phyloP scores from a whole-genome alignment of 2,113 vertebrate species.

The Pseudorhombus dupliciocellatus region DNA sequence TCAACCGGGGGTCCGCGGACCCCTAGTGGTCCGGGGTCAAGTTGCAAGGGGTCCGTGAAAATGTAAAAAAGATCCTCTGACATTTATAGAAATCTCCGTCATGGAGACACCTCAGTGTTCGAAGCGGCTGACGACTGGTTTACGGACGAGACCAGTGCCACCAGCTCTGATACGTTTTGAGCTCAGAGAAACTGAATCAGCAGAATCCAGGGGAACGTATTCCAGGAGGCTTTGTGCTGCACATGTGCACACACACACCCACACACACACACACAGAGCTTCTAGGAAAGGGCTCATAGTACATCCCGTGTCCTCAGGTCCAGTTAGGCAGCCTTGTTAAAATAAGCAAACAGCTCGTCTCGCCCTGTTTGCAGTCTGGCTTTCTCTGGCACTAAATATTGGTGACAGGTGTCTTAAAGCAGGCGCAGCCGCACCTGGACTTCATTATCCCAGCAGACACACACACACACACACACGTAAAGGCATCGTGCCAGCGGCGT shows the following conservation, averaged over 20 bases:
- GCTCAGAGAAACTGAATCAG: not conserved
- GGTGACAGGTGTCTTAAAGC: conserved; percentile 85
- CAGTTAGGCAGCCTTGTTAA: conserved; percentile 78
- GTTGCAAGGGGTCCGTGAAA: too few relatives aligned
- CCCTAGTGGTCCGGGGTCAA: too few relatives aligned
- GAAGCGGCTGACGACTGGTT: too few relatives aligned
- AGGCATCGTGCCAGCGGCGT: conserved; percentile 44
- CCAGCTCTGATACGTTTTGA: too few relatives aligned
- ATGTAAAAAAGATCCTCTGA: too few relatives aligned
- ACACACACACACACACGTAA: conserved; percentile 54
- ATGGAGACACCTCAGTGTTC: too few relatives aligned
- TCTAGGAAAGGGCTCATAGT: conserved; percentile 47
- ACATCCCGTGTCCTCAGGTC: conserved; percentile 60
- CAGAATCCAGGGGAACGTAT: not conserved
- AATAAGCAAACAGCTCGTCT: conserved; percentile 82
- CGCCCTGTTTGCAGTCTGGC: conserved; percentile 82
- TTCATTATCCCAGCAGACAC: conserved; percentile 84
- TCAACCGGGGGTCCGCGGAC: too few relatives aligned
- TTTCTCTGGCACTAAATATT: conserved; percentile 84
- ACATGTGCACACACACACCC: not conserved
- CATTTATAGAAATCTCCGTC: too few relatives aligned
- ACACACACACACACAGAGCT: not conserved
- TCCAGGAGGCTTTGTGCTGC: too few relatives aligned
- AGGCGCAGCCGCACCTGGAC: conserved; percentile 82
- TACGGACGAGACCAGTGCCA: too few relatives aligned